Conservation (phyloP, 1,140 invertebrate genomes). For the Drosophila tsacasi region DNA sequence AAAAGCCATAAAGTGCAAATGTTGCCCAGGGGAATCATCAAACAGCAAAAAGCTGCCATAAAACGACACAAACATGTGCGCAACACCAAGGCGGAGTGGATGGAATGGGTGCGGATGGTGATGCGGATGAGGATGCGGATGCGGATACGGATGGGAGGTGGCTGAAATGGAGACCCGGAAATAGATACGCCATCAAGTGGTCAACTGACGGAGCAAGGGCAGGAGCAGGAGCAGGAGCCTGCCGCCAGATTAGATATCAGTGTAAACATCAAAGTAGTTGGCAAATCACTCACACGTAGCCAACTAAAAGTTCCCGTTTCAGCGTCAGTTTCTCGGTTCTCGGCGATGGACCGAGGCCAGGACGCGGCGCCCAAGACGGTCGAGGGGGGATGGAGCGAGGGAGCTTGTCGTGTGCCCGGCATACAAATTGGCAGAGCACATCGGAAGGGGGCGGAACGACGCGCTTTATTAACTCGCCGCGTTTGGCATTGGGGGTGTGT, state of each 20-base stretch:
- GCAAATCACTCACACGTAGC: slow-evolving; percentile 68
- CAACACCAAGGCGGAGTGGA: slow-evolving; percentile 39
- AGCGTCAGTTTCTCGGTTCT: slow-evolving; percentile 3
- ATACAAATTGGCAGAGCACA: slow-evolving; percentile 43
- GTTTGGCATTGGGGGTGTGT: background rate
- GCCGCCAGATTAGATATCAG: slow-evolving; percentile 61
- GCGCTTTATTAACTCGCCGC: slow-evolving; percentile 29
- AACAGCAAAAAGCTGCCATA: slow-evolving; percentile 78
- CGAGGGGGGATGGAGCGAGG: background rate
- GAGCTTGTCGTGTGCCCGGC: slow-evolving; percentile 6
- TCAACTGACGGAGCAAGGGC: slow-evolving; percentile 38
- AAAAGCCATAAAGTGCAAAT: slow-evolving; percentile 80
- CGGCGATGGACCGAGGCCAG: no score
- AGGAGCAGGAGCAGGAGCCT: background rate
- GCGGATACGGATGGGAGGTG: background rate
- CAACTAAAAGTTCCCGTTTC: slow-evolving; percentile 41
- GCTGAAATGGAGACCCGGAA: slow-evolving; percentile 43
- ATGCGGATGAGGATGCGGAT: background rate
- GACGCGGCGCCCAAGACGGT: slow-evolving; percentile 2
- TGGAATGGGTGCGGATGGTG: background rate
- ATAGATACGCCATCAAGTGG: slow-evolving; percentile 75
- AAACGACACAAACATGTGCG: slow-evolving; percentile 72
- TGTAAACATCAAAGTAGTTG: slow-evolving; percentile 69
- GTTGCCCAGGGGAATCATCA: slow-evolving; percentile 76
- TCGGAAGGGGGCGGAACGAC: background rate